Conservation (phyloP, 2,888 invertebrate species). For the Phasia obesa region DNA sequence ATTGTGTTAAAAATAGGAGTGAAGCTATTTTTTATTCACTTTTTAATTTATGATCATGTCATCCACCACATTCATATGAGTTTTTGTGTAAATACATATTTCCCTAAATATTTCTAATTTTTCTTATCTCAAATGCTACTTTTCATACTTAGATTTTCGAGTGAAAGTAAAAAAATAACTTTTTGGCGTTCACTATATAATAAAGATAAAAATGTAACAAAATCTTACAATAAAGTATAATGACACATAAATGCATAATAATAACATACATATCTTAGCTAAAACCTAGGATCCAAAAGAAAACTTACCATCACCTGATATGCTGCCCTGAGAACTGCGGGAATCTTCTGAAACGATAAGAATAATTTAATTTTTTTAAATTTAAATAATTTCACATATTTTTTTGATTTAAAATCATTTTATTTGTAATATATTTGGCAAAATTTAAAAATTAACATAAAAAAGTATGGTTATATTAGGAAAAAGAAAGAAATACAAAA, state of each 20-base stretch:
- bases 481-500: too few species aligned
- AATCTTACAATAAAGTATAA: background rate
- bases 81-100: too few species aligned
- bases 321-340: slow-evolving; percentile 82
- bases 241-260: background rate
- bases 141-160: background rate
- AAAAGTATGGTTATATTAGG: too few species aligned
- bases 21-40: too few species aligned
- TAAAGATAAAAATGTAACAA: background rate
- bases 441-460: too few species aligned
- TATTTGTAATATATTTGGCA: too few species aligned
- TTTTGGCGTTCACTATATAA: background rate
- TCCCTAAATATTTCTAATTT: too few species aligned
- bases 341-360: slow-evolving; percentile 80
- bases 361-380: slow-evolving; percentile 1
- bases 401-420: background rate
- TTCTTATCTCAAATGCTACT: background rate
- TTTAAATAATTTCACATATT: background rate
- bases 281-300: background rate
- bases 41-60: too few species aligned
- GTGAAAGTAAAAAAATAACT: background rate
- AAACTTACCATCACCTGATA: slow-evolving; percentile 82
- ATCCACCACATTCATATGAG: too few species aligned
- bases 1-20: too few species aligned
- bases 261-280: background rate